These are phyloP conservation scores for Bombus impatiens DNA, from an alignment of 1,140 invertebrate species.

Conservation along the genomic window DNA sequence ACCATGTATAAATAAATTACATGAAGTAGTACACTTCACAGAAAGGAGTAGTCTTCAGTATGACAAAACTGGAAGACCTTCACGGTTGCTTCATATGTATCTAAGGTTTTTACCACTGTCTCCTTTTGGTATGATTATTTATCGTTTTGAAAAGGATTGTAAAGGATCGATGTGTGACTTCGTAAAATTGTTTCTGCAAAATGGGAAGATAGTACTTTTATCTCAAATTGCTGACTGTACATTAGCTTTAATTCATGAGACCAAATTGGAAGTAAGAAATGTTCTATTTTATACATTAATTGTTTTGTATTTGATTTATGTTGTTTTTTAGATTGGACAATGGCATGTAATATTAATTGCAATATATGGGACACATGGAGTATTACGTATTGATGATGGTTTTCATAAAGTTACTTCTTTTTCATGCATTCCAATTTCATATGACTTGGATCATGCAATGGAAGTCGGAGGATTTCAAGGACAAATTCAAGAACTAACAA, in stretches of 20 bases:
- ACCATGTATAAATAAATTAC: conserved; percentile 45
- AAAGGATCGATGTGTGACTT: conserved; percentile 23
- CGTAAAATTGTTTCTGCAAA: conserved; percentile 40
- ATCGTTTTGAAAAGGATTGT: conserved; percentile 40
- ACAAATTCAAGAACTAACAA: conserved; percentile 48
- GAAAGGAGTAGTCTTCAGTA: conserved; percentile 45
- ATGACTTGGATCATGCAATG: conserved; percentile 45
- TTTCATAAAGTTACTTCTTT: conserved; percentile 7
- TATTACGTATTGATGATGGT: conserved; percentile 32
- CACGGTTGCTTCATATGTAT: conserved; percentile 42
- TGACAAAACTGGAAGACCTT: conserved; percentile 9
- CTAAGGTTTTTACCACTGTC: conserved; percentile 42
- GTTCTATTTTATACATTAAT: background rate
- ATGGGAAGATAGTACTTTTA: conserved; percentile 34
- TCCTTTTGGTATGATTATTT: conserved; percentile 42
- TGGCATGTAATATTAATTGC: conserved; percentile 41
- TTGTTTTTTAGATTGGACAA: conserved; percentile 34
- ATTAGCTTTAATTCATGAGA: conserved; percentile 24
- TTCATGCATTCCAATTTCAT: conserved; percentile 27
- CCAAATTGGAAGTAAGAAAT: conserved; percentile 39
- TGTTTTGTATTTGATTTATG: background rate
- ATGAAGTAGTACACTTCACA: conserved; percentile 41
- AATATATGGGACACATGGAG: conserved; percentile 18
- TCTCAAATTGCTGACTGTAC: conserved; percentile 29
- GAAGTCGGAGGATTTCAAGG: conserved; percentile 40